Evolutionary conservation across 2,113 vertebrate species (phyloP).

Genomic region (Corynorhinus townsendii): DNA sequence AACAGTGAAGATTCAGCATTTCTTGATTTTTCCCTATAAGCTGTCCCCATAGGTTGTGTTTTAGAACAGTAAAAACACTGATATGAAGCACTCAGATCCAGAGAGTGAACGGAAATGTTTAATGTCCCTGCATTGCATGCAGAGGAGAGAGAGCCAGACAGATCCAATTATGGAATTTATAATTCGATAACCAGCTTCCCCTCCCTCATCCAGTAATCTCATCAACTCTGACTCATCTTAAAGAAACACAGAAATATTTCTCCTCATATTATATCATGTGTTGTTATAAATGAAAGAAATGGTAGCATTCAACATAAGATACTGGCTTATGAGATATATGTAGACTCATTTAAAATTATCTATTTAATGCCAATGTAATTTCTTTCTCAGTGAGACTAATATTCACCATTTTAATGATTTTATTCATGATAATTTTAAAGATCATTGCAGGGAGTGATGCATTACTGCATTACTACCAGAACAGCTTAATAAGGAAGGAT

Average conservation of each 20-base stretch:
- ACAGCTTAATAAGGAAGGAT: not conserved
- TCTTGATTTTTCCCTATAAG: not conserved
- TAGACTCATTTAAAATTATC: not conserved
- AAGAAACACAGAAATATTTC: not conserved
- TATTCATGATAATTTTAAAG: not conserved
- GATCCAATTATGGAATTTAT: constrained; percentile 26
- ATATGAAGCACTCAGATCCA: not conserved
- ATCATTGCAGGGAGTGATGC: not conserved
- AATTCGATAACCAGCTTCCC: not conserved
- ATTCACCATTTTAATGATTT: not conserved
- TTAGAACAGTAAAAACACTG: not conserved
- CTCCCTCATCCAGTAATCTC: not conserved
- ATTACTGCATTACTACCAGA: not conserved
- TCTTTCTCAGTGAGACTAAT: not conserved
- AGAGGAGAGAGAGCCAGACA: not conserved
- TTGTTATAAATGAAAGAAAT: not conserved
- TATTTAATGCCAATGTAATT: not conserved
- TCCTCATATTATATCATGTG: not conserved
- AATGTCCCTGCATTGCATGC: not conserved
- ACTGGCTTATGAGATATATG: not conserved
- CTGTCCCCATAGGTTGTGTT: not conserved
- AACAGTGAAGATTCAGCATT: not conserved
- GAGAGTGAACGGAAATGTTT: not conserved
- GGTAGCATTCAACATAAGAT: not conserved
- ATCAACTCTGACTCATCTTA: not conserved